Evolutionary conservation across 2,888 invertebrate genomes (phyloP), one percentile per base, ranked within the genome.

Genomic region (Agonopterix arenella): DNA sequence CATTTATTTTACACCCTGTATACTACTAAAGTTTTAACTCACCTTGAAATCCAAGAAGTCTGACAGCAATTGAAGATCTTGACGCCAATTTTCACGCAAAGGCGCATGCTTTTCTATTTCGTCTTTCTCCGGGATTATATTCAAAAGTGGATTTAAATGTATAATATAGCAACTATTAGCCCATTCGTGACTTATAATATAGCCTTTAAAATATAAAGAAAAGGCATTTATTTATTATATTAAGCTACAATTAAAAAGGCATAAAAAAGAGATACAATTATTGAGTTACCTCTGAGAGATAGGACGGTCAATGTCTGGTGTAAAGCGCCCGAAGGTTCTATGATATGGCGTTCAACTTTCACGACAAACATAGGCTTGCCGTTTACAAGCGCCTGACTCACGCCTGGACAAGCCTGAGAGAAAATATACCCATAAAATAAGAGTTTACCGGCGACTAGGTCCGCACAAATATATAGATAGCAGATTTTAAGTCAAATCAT

Each of bases 41-140:
- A 92, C 93, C 88, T 92, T 92, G 61, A 81, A 88, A 57, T 93
- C 92, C 52, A 93, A 73, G 72, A 90, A 93, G 68, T 90, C 90
- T 0, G 93, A 92, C 36, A 91, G 73, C 47, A 92, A 66, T 67
- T 93, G 91, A 53, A 93, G 74, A 66, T 93, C 92, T 41, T 89
- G 79, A 16, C 88, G 78, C 92, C 92, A 93, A 16, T 66, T 73
- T 50, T 89, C 79, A 41, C 86, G 80, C 10, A 91, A 64, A 1
- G 90, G 85, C 4, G 82, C 68, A 45, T 86, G 83, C 8, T 70
- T 65, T 49, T 89, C 84, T 50, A 84, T 81, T 48, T 76, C 71
- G 53, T 84, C 82, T 55, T 64, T 78, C 54, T 79, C 77, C 2
- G 85, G 80, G 40, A 72, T 51, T 46, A 85, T 60, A 11, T 69